A percentile compares a stretch with the other conserved stretches of the same genome.
phyloP scores from a whole-genome alignment of 1,140 invertebrate genomes.

The Portunus trituberculatus region DNA sequence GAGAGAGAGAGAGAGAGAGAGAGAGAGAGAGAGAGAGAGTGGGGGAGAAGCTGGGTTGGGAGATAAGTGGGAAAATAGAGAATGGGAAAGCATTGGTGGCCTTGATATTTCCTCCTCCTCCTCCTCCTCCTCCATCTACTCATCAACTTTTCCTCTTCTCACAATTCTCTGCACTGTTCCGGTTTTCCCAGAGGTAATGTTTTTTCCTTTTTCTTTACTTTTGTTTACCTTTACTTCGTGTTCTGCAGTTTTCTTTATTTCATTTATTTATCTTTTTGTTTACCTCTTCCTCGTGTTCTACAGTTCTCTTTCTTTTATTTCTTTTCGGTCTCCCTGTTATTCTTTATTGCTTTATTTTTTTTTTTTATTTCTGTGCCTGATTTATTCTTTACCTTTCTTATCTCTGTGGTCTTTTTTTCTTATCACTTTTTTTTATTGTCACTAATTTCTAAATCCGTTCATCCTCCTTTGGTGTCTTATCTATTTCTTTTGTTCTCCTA shows the following conservation, averaged over 20 bases:
- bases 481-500: too few relatives aligned
- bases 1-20: slow-evolving; percentile 11
- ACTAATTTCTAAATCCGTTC: neutral
- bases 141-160: neutral
- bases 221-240: neutral
- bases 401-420: neutral
- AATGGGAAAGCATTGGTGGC: neutral
- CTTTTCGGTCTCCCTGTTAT: neutral
- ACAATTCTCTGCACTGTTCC: too few relatives aligned
- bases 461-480: neutral
- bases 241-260: too few relatives aligned
- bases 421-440: neutral
- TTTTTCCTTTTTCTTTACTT: neutral
- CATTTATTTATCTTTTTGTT: neutral
- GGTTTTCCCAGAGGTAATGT: too few relatives aligned
- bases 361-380: neutral
- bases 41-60: neutral
- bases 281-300: neutral
- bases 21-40: neutral
- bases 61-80: too few relatives aligned
- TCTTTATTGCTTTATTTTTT: neutral
- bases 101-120: neutral
- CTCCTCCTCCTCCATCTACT: neutral
- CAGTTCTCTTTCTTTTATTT: neutral
- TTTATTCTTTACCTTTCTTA: neutral